Conservation (phyloP, 2,113 vertebrate genomes). For the Phalacrocorax carbo region DNA sequence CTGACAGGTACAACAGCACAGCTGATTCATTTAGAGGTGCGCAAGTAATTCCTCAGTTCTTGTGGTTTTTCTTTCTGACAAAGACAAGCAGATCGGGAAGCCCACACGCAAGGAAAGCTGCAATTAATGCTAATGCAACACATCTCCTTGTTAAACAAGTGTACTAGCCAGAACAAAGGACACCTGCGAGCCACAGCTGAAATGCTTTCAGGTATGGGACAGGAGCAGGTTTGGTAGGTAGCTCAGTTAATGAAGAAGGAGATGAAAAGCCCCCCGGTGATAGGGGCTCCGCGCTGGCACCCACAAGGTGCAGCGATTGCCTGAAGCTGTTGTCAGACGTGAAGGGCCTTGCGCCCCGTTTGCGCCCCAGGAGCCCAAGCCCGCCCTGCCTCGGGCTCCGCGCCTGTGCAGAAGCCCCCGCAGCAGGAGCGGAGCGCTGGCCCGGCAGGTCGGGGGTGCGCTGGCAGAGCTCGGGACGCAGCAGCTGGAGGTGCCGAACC, state of each 20-base stretch:
- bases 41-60: neutral
- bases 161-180: neutral
- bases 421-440: rapidly evolving
- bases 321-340: rapidly evolving
- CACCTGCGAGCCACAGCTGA: neutral
- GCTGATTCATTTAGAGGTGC: neutral
- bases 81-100: neutral
- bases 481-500: neutral
- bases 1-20: neutral
- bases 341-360: rapidly evolving
- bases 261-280: neutral
- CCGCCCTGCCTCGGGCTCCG: neutral
- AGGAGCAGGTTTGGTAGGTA: neutral
- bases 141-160: neutral
- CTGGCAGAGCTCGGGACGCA: neutral
- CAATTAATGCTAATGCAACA: neutral
- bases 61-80: neutral
- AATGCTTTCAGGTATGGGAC: neutral
- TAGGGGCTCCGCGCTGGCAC: neutral
- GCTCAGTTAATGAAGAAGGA: neutral
- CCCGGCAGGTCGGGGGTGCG: neutral
- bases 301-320: rapidly evolving
- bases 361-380: neutral
- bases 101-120: neutral
- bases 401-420: rapidly evolving